Evolutionary conservation across 2,797 vertebrate species (phyloP).

Genomic region (Paratrypauchen microcephalus): DNA sequence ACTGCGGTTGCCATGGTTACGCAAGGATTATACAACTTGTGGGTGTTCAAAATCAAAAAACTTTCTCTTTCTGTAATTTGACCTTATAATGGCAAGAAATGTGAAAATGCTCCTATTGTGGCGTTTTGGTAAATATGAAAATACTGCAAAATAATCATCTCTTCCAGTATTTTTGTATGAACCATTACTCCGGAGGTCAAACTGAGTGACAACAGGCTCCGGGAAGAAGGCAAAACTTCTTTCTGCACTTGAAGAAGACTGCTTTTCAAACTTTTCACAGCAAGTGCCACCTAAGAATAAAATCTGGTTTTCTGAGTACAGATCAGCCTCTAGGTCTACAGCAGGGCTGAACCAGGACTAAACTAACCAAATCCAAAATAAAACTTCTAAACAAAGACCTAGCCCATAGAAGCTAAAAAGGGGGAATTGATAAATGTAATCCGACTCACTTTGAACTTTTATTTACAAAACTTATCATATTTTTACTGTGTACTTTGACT

Average conservation of each 20-base stretch:
- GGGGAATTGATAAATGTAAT: no score
- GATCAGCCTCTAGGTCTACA: not conserved
- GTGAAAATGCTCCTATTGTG: not conserved
- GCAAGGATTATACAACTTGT: not conserved
- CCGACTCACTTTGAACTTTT: no score
- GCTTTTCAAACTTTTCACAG: not conserved
- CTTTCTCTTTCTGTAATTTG: no score
- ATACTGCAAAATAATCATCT: not conserved
- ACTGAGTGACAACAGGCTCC: not conserved
- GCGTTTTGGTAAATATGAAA: no score
- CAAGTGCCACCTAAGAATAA: not conserved
- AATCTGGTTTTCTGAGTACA: not conserved
- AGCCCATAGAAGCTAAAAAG: no score
- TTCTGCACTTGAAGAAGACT: not conserved
- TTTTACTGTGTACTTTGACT: no score
- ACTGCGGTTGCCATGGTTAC: not conserved
- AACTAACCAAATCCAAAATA: not conserved
- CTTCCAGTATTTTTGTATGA: not conserved
- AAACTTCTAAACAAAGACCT: no score
- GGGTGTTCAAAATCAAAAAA: not conserved
- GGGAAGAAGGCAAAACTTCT: not conserved
- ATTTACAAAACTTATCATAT: no score
- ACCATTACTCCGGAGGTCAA: not conserved
- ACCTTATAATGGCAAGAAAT: not conserved
- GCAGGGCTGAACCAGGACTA: not conserved